These are phyloP conservation scores for Enteromius viviparus DNA, from an alignment of 2,797 vertebrate genomes.

Conservation along the genomic window DNA sequence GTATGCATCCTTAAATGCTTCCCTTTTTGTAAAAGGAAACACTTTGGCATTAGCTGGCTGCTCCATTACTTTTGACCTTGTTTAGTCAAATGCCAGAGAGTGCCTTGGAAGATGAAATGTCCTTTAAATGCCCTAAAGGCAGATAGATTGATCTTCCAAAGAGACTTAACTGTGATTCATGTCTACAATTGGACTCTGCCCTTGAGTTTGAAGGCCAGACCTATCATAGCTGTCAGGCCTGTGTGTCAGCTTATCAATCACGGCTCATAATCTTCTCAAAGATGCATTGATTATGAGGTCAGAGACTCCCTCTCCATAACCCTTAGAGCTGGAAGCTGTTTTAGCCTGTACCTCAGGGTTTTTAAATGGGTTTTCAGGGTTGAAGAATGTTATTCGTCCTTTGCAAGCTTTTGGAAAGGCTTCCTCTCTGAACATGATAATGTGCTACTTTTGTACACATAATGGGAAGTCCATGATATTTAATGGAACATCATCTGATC, in stretches of 20 bases:
- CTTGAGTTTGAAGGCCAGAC: constrained; percentile 53
- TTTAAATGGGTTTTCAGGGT: constrained; percentile 33
- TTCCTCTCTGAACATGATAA: neutral
- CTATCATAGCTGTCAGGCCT: constrained; percentile 19
- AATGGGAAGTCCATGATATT: neutral
- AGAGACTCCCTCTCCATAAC: constrained; percentile 26
- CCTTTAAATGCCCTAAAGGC: constrained; percentile 52
- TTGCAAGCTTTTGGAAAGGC: neutral
- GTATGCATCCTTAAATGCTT: constrained; percentile 22
- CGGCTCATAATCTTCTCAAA: constrained; percentile 34
- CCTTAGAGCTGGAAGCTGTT: constrained; percentile 21
- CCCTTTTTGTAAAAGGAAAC: constrained; percentile 13
- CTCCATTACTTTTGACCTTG: constrained; percentile 53
- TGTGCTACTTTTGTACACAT: neutral
- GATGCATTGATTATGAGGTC: constrained; percentile 37
- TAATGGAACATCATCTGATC: neutral
- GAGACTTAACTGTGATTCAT: constrained; percentile 52
- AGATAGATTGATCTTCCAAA: constrained; percentile 52
- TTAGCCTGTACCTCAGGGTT: neutral
- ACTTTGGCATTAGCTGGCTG: constrained; percentile 34
- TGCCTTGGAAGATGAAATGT: constrained; percentile 44
- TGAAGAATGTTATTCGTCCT: neutral
- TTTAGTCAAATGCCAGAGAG: constrained; percentile 37
- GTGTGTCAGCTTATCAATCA: constrained; percentile 47
- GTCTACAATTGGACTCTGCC: constrained; percentile 45